Evolutionary conservation across 1,140 invertebrate genomes (phyloP).

Genomic region (Drosophila triauraria): DNA sequence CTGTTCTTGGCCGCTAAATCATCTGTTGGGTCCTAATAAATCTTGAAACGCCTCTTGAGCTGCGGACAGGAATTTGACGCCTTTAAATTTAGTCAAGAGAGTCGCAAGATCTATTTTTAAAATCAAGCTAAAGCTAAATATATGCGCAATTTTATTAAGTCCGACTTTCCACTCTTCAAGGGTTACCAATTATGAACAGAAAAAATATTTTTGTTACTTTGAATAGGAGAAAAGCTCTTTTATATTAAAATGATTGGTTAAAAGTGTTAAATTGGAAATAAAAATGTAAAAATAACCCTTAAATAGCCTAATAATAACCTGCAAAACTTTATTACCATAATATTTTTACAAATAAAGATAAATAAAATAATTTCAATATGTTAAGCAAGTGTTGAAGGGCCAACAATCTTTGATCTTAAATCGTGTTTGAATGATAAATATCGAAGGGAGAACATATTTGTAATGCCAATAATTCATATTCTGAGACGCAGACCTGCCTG

Average conservation of each 20-base stretch:
- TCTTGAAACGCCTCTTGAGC: conserved; percentile 9
- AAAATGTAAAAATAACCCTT: too few species aligned
- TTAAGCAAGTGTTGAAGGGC: neutral
- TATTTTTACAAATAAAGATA: too few species aligned
- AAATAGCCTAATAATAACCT: too few species aligned
- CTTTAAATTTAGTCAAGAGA: conserved; percentile 28
- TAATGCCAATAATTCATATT: neutral
- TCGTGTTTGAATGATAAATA: neutral
- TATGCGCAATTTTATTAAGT: neutral
- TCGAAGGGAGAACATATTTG: neutral
- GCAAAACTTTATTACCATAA: too few species aligned
- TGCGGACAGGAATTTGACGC: conserved; percentile 14
- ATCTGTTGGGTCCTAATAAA: conserved; percentile 9
- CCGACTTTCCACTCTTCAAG: conserved; percentile 18
- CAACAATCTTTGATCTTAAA: neutral
- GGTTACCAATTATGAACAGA: neutral
- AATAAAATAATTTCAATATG: neutral
- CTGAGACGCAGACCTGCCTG: neutral
- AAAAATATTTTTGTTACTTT: neutral
- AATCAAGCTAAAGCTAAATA: neutral
- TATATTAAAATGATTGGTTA: too few species aligned
- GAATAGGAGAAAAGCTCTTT: too few species aligned
- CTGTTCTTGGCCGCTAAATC: conserved; percentile 16
- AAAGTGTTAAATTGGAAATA: too few species aligned
- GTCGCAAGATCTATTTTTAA: conserved; percentile 25